Base-by-base conservation (phyloP, 1,140 invertebrate genomes). In the Plutomurus gul region DNA sequence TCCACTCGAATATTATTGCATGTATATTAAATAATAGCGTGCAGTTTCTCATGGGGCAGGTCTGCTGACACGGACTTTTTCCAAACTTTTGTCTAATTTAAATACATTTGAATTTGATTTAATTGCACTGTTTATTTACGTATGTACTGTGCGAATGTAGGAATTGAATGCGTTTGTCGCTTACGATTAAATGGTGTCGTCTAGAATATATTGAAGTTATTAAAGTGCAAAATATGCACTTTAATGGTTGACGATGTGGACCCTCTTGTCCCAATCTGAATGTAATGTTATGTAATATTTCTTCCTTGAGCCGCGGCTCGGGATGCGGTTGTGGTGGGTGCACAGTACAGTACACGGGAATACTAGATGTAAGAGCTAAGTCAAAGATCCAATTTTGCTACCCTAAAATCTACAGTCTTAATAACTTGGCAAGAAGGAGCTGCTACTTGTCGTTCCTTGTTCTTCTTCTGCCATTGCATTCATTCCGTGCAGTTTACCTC, bases 141-240 rank as follows among this genome's bases (percentile, higher is more conserved):
- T n/a, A n/a, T n/a, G n/a, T n/a, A n/a, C n/a, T n/a, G n/a, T n/a
- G n/a, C n/a, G n/a, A n/a, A 47, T 65, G 56, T 65, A 13, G 30
- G 6, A 3, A 33, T 18, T 47, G 20, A 4, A 16, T 18, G n/a
- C n/a, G 20, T 18, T 18, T 33, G 56, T 65, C 56, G 27, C 11
- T n/a, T 65, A 65, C 11, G 56, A 65, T 30, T 65, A 33, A 33
- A 65, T 65, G 56, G 56, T n/a, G 10, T 33, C 13, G 13, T 30
- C 36, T 11, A 8, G 22, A n/a, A 16, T 65, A 8, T 33, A 65
- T 65, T 7, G 56, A 65, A 65, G 27, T 65, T 65, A 65, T 65
- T 65, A 65, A 65, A 65, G 22, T 65, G 56, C 27, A 65, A 65
- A 65, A 65, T 65, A 65, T 65, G 56, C 56, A 65, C 27, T 65